phyloP scores from a whole-genome alignment of 2,113 vertebrate genomes.

The Podilymbus podiceps region DNA sequence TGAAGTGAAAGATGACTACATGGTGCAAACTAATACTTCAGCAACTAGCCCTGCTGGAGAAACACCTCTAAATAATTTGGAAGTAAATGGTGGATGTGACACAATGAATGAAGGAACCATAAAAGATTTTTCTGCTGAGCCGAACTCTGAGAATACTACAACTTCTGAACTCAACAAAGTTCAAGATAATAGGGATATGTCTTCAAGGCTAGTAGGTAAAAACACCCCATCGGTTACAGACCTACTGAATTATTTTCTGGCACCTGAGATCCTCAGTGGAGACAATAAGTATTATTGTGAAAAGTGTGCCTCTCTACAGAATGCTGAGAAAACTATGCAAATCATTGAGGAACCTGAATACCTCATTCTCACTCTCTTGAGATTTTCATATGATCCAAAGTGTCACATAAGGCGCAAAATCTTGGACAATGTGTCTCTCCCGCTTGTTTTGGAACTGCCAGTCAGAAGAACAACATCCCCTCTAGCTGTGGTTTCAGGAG shows the following conservation, averaged over 20 bases:
- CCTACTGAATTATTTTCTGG: slow-evolving; percentile 94
- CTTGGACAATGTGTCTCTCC: slow-evolving; percentile 91
- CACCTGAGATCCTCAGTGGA: slow-evolving; percentile 92
- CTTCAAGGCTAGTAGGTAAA: slow-evolving; percentile 69
- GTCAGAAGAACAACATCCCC: slow-evolving; percentile 73
- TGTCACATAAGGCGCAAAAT: slow-evolving; percentile 95
- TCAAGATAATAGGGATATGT: slow-evolving; percentile 48
- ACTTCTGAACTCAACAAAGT: slow-evolving; percentile 34
- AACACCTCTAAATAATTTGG: background rate
- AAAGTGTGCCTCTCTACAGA: slow-evolving; percentile 91
- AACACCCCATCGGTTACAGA: slow-evolving; percentile 86
- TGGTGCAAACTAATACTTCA: slow-evolving; percentile 25
- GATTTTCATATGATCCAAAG: slow-evolving; percentile 95
- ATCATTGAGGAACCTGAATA: slow-evolving; percentile 92
- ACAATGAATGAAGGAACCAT: slow-evolving; percentile 30
- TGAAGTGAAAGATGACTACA: slow-evolving; percentile 32
- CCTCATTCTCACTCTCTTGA: slow-evolving; percentile 94
- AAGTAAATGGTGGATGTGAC: slow-evolving; percentile 46
- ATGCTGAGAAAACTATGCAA: slow-evolving; percentile 92
- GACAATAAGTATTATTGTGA: slow-evolving; percentile 98
- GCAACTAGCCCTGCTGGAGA: slow-evolving; percentile 20
- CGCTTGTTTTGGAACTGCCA: slow-evolving; percentile 85
- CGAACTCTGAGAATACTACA: slow-evolving; percentile 37
- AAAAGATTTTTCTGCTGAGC: slow-evolving; percentile 40
- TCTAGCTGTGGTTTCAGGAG: slow-evolving; percentile 59